A percentile compares a stretch with the other conserved stretches of the same genome.
Conservation (phyloP, 2,113 vertebrate species). For the Noturus placidus region DNA sequence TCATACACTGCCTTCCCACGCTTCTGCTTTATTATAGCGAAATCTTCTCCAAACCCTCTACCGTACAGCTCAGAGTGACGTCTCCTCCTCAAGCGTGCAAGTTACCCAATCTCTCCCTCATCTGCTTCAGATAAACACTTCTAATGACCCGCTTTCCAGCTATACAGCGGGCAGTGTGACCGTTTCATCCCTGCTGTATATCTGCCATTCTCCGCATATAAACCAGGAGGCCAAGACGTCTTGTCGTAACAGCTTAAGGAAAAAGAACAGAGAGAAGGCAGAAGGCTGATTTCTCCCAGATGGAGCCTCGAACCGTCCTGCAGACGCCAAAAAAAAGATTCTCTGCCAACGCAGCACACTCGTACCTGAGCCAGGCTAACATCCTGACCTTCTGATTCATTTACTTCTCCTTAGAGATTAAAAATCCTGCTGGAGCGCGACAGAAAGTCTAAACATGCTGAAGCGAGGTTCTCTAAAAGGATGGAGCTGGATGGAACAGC, state of each 20-base stretch:
- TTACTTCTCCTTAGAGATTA: background rate
- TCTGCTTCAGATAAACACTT: background rate
- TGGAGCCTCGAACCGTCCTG: background rate
- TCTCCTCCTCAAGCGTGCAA: no score
- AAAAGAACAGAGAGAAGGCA: background rate
- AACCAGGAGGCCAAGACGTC: background rate
- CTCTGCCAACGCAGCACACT: background rate
- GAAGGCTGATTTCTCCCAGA: constrained; percentile 23
- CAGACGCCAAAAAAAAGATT: background rate
- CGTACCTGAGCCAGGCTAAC: background rate
- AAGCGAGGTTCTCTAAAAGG: background rate
- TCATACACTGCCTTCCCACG: no score
- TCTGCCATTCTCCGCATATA: background rate
- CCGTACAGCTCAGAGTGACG: background rate
- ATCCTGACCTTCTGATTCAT: background rate
- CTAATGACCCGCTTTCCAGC: background rate
- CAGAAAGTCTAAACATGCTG: background rate
- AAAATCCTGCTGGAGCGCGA: background rate
- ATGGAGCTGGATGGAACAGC: background rate
- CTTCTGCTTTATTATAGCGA: background rate
- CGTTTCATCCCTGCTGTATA: background rate
- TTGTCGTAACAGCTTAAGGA: background rate
- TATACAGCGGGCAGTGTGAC: background rate
- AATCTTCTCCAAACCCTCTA: background rate
- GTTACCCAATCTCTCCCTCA: background rate